phyloP scores from a whole-genome alignment of 2,888 invertebrate genomes.

The Thecophora atra region DNA sequence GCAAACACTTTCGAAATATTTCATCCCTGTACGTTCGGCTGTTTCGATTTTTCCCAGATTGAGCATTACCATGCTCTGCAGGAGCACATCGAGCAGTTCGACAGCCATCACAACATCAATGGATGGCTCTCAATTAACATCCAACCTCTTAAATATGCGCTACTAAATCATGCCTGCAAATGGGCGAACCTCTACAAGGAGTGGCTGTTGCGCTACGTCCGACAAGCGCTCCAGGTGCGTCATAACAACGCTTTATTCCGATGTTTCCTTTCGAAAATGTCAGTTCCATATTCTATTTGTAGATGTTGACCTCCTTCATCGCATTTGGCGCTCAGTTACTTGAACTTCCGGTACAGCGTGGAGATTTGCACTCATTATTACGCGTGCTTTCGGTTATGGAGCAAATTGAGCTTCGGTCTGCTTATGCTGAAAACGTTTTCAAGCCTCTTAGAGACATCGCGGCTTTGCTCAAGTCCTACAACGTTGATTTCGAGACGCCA shows the following conservation, averaged over 20 bases:
- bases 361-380: conserved; percentile 85
- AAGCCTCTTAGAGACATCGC: conserved; percentile 88
- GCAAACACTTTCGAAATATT: too few relatives aligned
- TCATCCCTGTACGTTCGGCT: not conserved
- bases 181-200: conserved; percentile 91
- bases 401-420: conserved; percentile 76
- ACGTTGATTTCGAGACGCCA: conserved; percentile 85
- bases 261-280: too few relatives aligned
- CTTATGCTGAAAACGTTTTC: conserved; percentile 86
- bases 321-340: conserved; percentile 78
- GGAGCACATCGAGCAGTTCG: conserved; percentile 57
- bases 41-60: conserved; percentile 50
- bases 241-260: too few relatives aligned
- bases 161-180: conserved; percentile 86
- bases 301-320: conserved; percentile 82
- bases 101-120: conserved; percentile 72
- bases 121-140: conserved; percentile 85
- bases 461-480: conserved; percentile 82
- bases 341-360: conserved; percentile 76
- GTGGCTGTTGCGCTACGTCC: conserved; percentile 83
- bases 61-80: conserved; percentile 61
- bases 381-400: conserved; percentile 82
- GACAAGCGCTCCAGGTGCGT: conserved; percentile 70
- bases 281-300: not conserved
- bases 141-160: conserved; percentile 81